Evolutionary conservation across 2,797 vertebrate species (phyloP).

Genomic region (Micropoecilia bifurca): DNA sequence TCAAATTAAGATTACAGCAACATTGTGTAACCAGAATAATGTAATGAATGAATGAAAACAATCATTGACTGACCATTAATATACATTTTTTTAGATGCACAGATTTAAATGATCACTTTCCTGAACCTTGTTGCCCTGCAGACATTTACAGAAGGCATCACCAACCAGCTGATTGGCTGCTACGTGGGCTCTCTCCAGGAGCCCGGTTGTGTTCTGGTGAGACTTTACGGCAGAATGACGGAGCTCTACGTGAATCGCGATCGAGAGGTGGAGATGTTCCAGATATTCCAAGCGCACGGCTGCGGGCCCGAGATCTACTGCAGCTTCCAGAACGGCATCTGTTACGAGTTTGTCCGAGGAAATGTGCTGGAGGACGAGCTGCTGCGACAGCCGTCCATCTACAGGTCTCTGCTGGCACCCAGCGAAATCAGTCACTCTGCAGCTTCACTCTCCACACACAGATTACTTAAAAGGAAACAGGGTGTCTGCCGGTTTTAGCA

Average conservation of each 20-base stretch:
- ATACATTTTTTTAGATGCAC: no score
- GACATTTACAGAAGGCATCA: slow-evolving; percentile 85
- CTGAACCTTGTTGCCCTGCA: slow-evolving; percentile 34
- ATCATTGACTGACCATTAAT: no score
- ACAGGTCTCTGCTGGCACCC: slow-evolving; percentile 71
- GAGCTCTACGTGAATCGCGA: slow-evolving; percentile 81
- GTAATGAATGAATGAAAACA: no score
- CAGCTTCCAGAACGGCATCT: slow-evolving; percentile 85
- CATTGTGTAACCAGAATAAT: no score
- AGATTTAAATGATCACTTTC: not conserved
- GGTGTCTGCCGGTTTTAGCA: no score
- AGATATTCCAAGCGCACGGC: slow-evolving; percentile 73
- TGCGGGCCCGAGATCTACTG: slow-evolving; percentile 84
- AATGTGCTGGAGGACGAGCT: slow-evolving; percentile 75
- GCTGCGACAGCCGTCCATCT: slow-evolving; percentile 78
- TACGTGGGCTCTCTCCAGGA: slow-evolving; percentile 70
- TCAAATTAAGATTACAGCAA: no score
- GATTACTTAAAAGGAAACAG: no score
- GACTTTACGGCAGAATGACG: slow-evolving; percentile 80
- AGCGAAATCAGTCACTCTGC: no score
- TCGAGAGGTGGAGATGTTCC: slow-evolving; percentile 80
- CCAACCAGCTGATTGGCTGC: slow-evolving; percentile 84
- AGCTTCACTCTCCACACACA: no score
- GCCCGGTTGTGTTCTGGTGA: slow-evolving; percentile 75
- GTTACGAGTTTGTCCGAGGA: slow-evolving; percentile 83